Percentiles rank a stretch among this genome's conserved stretches.
phyloP scores from a whole-genome alignment of 1,140 invertebrate species.

The Cyphomyrmex costatus region DNA sequence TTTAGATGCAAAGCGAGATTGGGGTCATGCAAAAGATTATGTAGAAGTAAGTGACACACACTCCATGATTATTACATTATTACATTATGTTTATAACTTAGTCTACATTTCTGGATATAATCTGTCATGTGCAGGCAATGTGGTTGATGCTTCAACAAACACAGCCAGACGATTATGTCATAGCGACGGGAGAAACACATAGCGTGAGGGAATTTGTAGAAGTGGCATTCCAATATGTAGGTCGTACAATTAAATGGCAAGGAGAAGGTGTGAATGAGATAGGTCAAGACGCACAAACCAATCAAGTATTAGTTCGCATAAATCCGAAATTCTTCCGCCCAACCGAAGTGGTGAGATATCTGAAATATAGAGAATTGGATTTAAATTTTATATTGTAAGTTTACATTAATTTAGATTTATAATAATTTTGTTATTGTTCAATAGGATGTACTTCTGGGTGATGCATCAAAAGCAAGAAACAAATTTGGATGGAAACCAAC shows the following conservation, averaged over 20 bases:
- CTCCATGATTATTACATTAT: background rate
- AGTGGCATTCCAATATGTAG: conserved; percentile 94
- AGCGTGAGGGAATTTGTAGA: conserved; percentile 99
- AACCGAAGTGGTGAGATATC: conserved; percentile 96
- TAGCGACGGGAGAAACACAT: conserved; percentile 97
- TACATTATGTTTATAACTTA: background rate
- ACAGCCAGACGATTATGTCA: conserved; percentile 97
- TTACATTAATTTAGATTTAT: background rate
- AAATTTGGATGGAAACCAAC: conserved; percentile 96
- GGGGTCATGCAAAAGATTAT: conserved; percentile 99
- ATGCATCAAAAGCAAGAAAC: conserved; percentile 95
- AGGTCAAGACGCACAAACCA: conserved; percentile 94
- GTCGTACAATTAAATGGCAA: conserved; percentile 93
- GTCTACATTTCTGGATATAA: background rate
- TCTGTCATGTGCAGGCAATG: conserved; percentile 93
- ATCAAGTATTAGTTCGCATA: conserved; percentile 94
- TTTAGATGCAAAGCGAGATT: conserved; percentile 98
- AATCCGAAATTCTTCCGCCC: conserved; percentile 99
- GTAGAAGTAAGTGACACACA: conserved; percentile 91
- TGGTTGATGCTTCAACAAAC: conserved; percentile 99
- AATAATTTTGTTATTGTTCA: conserved; percentile 59
- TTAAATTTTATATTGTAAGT: background rate
- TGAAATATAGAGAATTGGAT: background rate
- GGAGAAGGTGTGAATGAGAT: conserved; percentile 95
- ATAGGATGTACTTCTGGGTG: conserved; percentile 95